phyloP scores from a whole-genome alignment of 1,140 invertebrate genomes.

The Brevipalpus yothersi region DNA sequence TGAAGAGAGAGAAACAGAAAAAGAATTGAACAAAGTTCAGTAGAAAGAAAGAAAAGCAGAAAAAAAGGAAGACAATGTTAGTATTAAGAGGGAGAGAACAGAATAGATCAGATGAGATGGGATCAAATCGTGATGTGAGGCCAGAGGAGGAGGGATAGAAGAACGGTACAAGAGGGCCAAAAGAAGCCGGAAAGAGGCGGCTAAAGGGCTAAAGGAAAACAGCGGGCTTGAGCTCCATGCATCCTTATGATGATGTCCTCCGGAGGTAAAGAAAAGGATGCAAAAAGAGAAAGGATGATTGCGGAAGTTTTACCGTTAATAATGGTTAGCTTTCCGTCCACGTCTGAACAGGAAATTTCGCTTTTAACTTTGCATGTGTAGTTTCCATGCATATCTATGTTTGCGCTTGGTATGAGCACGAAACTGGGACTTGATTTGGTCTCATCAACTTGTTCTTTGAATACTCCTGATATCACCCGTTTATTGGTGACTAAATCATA shows the following conservation, averaged over 20 bases:
- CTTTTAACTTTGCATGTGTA: constrained; percentile 13
- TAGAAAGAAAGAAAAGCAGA: background rate
- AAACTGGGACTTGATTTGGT: constrained; percentile 4
- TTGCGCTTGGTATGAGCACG: constrained; percentile 5
- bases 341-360: constrained; percentile 6
- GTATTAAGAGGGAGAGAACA: background rate
- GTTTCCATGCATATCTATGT: constrained; percentile 12
- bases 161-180: background rate
- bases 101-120: background rate
- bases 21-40: background rate
- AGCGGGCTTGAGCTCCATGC: background rate
- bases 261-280: background rate
- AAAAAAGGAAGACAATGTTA: background rate
- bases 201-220: background rate
- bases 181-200: background rate
- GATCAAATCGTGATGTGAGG: too few species aligned
- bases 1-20: background rate
- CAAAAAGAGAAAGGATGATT: background rate
- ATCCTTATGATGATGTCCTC: background rate
- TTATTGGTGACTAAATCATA: background rate
- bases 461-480: background rate
- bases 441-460: constrained; percentile 6
- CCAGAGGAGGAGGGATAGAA: background rate
- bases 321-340: constrained; percentile 10
- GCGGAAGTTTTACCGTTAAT: constrained; percentile 11